phyloP scores from a whole-genome alignment of 1,140 invertebrate species.

The Drosophila virilis region DNA sequence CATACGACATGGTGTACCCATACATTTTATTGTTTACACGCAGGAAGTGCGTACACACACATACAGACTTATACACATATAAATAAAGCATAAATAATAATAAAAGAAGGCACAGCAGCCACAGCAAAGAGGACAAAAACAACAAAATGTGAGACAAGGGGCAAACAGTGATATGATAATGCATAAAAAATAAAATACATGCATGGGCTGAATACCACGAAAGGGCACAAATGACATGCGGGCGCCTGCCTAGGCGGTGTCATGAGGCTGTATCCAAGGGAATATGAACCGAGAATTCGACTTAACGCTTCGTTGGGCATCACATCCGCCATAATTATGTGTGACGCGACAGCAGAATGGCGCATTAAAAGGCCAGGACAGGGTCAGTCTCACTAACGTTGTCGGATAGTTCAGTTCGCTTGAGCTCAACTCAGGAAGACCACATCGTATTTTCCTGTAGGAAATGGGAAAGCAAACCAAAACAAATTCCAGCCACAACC shows the following conservation, averaged over 20 bases:
- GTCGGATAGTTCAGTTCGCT: slow-evolving; percentile 20
- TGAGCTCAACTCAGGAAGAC: slow-evolving; percentile 26
- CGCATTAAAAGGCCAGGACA: slow-evolving; percentile 67
- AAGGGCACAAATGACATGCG: slow-evolving; percentile 60
- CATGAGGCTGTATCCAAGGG: slow-evolving; percentile 27
- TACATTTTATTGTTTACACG: slow-evolving; percentile 64
- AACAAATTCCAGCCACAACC: slow-evolving; percentile 26
- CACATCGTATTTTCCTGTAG: slow-evolving; percentile 44
- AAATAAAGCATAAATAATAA: slow-evolving; percentile 83
- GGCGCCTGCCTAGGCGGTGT: slow-evolving; percentile 1
- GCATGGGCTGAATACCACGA: slow-evolving; percentile 62
- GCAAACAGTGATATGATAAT: slow-evolving; percentile 70
- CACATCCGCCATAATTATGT: slow-evolving; percentile 83
- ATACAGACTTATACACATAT: slow-evolving; percentile 44
- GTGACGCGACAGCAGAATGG: slow-evolving; percentile 74
- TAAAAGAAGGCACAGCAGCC: slow-evolving; percentile 66
- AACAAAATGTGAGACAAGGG: slow-evolving; percentile 34
- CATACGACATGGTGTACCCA: slow-evolving; percentile 66
- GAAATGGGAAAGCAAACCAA: slow-evolving; percentile 31
- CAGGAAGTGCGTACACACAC: slow-evolving; percentile 72
- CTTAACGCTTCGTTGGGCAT: slow-evolving; percentile 78
- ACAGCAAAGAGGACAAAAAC: slow-evolving; percentile 1
- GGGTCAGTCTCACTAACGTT: background rate
- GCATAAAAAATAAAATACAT: slow-evolving; percentile 82
- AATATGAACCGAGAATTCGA: slow-evolving; percentile 69